phyloP scores from a whole-genome alignment of 2,888 invertebrate genomes.

The Malthinus flaveolus region DNA sequence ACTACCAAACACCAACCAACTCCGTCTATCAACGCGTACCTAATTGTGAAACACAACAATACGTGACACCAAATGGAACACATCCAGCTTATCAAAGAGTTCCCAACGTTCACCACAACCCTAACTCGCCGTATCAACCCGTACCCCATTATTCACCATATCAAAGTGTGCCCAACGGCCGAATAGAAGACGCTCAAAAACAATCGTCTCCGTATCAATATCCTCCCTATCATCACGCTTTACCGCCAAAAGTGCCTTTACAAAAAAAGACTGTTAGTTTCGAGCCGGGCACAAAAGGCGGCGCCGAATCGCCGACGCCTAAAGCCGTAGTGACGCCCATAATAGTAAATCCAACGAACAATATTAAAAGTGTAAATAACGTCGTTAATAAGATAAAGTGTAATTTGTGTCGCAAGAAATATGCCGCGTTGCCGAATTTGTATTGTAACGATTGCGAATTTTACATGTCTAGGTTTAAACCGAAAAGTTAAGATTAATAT shows the following conservation, averaged over 20 bases:
- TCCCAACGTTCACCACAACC: conserved; percentile 26
- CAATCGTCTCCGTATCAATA: conserved; percentile 51
- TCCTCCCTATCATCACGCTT: conserved; percentile 67
- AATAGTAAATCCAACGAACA: conserved; percentile 45
- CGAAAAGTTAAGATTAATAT: conserved; percentile 49
- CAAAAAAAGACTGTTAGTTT: conserved; percentile 73
- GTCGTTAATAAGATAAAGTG: conserved; percentile 68
- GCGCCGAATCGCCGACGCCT: conserved; percentile 45
- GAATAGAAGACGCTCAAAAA: conserved; percentile 36
- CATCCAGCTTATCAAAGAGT: conserved; percentile 36
- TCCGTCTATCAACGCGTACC: conserved; percentile 16
- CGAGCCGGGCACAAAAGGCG: conserved; percentile 73
- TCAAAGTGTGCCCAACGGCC: conserved; percentile 40
- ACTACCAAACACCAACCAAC: conserved; percentile 6
- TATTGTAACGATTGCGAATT: conserved; percentile 92
- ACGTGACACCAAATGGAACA: conserved; percentile 4
- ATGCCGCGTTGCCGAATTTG: conserved; percentile 73
- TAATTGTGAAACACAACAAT: conserved; percentile 11
- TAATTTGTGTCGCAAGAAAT: conserved; percentile 85
- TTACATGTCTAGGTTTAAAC: conserved; percentile 85
- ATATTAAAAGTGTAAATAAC: conserved; percentile 46
- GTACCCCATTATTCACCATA: conserved; percentile 42
- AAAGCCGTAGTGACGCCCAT: conserved; percentile 52
- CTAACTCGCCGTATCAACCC: conserved; percentile 41
- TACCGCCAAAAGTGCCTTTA: conserved; percentile 59